These are phyloP conservation scores for Limnephilus lunatus DNA, from an alignment of 2,888 invertebrate species.

Conservation along the genomic window DNA sequence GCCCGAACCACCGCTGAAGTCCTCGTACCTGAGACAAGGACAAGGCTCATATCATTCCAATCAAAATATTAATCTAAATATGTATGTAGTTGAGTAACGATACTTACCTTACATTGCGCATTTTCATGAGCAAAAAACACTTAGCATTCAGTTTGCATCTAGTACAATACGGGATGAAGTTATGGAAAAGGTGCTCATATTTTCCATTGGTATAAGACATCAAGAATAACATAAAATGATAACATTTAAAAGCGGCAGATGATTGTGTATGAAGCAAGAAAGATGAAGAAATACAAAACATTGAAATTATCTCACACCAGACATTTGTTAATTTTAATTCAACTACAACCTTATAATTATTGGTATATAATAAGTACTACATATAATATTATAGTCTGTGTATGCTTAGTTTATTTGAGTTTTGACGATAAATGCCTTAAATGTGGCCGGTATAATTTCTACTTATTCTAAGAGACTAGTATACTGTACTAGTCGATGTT, in stretches of 20 bases:
- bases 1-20: conserved; percentile 82
- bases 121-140: not conserved
- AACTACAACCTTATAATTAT: not conserved
- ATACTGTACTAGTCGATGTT: not conserved
- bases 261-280: conserved; percentile 49
- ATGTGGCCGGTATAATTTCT: not conserved
- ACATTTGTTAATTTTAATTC: conserved; percentile 33
- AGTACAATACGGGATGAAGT: not conserved
- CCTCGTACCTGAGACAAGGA: conserved; percentile 77
- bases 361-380: not conserved
- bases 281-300: conserved; percentile 53
- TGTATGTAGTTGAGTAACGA: not conserved
- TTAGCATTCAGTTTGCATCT: not conserved
- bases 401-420: not conserved
- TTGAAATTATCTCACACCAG: conserved; percentile 51
- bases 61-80: not conserved
- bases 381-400: not conserved
- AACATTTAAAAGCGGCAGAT: conserved; percentile 50
- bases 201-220: not conserved
- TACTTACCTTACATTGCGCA: not conserved
- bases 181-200: not conserved
- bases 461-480: not conserved
- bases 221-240: conserved; percentile 42
- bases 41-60: not conserved
- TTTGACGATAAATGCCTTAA: not conserved